A percentile compares a stretch with the other conserved stretches of the same genome.
These are phyloP conservation scores for Gallinago undulata DNA, from an alignment of 2,113 vertebrate genomes.

Conservation along the genomic window DNA sequence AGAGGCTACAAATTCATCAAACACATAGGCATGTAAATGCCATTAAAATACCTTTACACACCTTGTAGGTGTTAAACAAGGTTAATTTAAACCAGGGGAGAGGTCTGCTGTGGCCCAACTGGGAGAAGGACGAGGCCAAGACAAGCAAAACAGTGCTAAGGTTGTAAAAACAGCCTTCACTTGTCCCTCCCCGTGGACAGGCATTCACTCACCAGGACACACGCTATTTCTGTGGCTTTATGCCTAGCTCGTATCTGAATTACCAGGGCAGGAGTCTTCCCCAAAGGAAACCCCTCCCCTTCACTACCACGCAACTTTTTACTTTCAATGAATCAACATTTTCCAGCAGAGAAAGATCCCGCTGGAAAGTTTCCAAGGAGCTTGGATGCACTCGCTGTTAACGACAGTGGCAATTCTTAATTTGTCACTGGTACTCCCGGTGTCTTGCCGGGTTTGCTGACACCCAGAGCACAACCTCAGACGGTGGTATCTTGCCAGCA, in stretches of 20 bases:
- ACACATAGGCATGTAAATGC: neutral
- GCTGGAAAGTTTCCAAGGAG: neutral
- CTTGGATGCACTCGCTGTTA: neutral
- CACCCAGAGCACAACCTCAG: neutral
- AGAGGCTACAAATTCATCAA: neutral
- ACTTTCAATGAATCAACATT: neutral
- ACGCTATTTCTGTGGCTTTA: neutral
- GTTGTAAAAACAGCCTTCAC: neutral
- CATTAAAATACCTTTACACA: neutral
- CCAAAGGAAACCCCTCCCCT: neutral
- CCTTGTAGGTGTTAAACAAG: neutral
- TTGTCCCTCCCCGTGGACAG: neutral
- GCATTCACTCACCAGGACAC: neutral
- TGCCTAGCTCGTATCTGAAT: neutral
- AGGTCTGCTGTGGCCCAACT: neutral
- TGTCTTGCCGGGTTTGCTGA: neutral
- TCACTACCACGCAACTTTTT: neutral
- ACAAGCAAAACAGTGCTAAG: neutral
- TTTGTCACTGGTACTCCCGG: neutral
- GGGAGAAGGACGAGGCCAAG: neutral
- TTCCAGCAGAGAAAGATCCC: neutral
- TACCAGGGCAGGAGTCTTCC: neutral
- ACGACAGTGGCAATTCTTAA: neutral
- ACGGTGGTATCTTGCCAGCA: fast-evolving
- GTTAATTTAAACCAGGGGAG: neutral